Percentiles rank a stretch among this genome's conserved stretches.
Conservation (phyloP, 2,797 vertebrate genomes). For the Tragopan temminckii region DNA sequence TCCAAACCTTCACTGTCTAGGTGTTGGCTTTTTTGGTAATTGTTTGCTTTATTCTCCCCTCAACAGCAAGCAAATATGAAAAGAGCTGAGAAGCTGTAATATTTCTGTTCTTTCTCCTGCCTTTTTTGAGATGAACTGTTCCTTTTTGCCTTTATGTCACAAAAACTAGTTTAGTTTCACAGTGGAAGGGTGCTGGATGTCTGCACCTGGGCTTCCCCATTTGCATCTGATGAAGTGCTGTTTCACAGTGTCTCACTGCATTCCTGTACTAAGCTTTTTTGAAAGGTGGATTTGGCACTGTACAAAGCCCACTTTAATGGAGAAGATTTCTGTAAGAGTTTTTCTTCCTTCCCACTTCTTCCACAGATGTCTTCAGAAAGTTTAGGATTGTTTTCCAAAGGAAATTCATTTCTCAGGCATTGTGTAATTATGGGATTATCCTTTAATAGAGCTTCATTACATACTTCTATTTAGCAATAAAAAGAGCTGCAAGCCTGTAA, state of each 20-base stretch:
- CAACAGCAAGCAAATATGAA: too few species aligned
- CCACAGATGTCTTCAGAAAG: not conserved
- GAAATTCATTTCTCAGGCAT: not conserved
- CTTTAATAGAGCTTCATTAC: not conserved
- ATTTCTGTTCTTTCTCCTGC: not conserved
- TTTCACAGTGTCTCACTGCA: not conserved
- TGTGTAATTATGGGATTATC: not conserved
- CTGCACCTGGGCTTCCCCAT: accelerated
- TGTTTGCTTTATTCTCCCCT: too few species aligned
- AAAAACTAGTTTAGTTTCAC: not conserved
- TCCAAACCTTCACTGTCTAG: not conserved
- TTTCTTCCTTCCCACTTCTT: not conserved
- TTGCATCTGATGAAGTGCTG: not conserved
- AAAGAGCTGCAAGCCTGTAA: not conserved
- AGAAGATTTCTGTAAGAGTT: not conserved
- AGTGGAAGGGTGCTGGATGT: not conserved
- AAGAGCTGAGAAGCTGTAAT: not conserved
- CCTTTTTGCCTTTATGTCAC: not conserved
- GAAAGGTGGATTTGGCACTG: not conserved
- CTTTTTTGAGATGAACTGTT: not conserved
- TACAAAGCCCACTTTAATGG: not conserved
- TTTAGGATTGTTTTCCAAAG: not conserved
- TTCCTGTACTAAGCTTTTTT: not conserved
- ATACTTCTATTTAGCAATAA: not conserved
- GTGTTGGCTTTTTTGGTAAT: not conserved